Evolutionary conservation across 2,797 vertebrate genomes (phyloP).

Genomic region (Danio aesculapii): DNA sequence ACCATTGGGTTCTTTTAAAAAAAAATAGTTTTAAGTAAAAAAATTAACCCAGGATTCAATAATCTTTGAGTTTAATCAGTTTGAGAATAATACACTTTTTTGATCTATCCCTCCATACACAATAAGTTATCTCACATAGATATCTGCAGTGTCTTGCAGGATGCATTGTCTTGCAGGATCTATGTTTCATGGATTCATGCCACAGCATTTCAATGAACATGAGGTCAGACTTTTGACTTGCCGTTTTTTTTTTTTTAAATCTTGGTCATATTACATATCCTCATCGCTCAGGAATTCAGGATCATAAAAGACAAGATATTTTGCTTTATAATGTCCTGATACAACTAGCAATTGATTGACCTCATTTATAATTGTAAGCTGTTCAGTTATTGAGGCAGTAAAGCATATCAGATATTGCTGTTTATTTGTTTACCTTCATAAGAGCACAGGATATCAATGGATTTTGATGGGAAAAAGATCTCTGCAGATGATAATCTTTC

Average conservation of each 20-base stretch:
- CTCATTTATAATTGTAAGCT: not conserved
- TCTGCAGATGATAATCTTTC: not conserved
- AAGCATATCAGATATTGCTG: not conserved
- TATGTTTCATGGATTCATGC: not conserved
- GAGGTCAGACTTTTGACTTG: not conserved
- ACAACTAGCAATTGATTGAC: constrained; percentile 1
- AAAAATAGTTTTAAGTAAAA: too few relatives aligned
- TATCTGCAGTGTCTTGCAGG: not conserved
- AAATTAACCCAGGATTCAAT: too few relatives aligned
- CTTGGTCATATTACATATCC: not conserved
- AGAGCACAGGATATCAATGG: not conserved
- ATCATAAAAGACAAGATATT: not conserved
- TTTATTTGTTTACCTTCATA: not conserved
- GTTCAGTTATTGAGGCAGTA: not conserved
- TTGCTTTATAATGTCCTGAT: not conserved
- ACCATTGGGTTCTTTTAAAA: too few relatives aligned
- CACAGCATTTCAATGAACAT: not conserved
- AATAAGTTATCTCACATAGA: not conserved
- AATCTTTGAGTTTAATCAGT: too few relatives aligned
- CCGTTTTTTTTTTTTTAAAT: not conserved
- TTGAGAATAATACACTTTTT: not conserved
- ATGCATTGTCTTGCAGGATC: not conserved
- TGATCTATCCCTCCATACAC: not conserved
- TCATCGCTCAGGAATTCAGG: not conserved
- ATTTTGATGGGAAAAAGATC: not conserved